phyloP scores from a whole-genome alignment of 2,888 invertebrate genomes.

The Drosophila emarginata region DNA sequence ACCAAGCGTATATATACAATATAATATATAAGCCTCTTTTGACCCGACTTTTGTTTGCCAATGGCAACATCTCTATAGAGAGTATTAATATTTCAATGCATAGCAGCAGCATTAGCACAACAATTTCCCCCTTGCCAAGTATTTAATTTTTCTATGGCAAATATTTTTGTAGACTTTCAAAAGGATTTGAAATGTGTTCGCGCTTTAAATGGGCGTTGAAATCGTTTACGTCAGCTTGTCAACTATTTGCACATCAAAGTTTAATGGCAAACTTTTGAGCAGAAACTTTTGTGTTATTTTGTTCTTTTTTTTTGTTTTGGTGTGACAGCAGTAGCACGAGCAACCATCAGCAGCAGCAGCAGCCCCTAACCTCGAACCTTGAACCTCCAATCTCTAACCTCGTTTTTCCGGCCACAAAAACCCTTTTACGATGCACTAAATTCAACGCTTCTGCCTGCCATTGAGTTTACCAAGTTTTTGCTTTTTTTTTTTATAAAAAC shows the following conservation, averaged over 20 bases:
- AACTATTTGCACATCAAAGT: slow-evolving; percentile 36
- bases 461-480: slow-evolving; percentile 21
- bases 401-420: slow-evolving; percentile 21
- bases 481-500: no score
- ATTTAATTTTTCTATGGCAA: neutral
- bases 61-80: neutral
- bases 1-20: neutral
- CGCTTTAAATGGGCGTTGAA: slow-evolving; percentile 7
- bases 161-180: neutral
- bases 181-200: neutral
- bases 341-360: neutral
- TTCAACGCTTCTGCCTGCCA: slow-evolving; percentile 27
- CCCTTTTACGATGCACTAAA: slow-evolving; percentile 59
- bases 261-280: slow-evolving; percentile 39
- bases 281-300: no score
- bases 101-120: neutral
- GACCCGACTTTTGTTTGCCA: neutral
- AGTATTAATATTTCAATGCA: neutral
- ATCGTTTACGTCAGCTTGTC: slow-evolving; percentile 26
- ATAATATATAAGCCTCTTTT: neutral
- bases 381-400: neutral
- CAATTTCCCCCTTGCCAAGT: neutral
- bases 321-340: neutral
- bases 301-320: neutral
- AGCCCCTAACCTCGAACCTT: neutral